phyloP scores from a whole-genome alignment of 1,140 invertebrate species.

The Pygmarrhopalites habei region DNA sequence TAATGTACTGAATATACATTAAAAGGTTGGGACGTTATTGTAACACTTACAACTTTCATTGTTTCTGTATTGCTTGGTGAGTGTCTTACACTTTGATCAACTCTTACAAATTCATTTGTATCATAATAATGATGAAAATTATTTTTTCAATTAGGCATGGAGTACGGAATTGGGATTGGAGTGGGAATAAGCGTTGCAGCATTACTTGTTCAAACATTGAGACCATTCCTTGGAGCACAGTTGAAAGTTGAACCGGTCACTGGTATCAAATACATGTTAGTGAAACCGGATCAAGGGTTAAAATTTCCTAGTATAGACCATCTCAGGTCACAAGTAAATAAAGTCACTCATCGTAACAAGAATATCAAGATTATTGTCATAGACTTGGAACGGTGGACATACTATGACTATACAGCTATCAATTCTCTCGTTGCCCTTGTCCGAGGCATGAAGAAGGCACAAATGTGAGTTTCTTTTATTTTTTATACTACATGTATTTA shows the following conservation, averaged over 20 bases:
- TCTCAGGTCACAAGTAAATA: constrained; percentile 60
- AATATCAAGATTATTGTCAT: constrained; percentile 9
- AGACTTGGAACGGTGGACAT: constrained; percentile 30
- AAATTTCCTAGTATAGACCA: constrained; percentile 85
- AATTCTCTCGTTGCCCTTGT: constrained; percentile 25
- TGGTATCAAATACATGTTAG: constrained; percentile 64
- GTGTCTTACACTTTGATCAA: no score
- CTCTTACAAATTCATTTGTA: no score
- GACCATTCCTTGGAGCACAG: constrained; percentile 17
- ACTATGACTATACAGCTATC: constrained; percentile 37
- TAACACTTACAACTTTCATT: no score
- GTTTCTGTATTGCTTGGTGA: no score
- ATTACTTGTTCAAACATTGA: constrained; percentile 52
- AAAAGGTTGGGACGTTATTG: no score
- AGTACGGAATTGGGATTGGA: constrained; percentile 82
- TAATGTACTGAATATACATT: no score
- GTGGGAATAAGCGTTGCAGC: constrained; percentile 74
- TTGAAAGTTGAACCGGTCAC: constrained; percentile 41
- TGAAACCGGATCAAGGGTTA: constrained; percentile 69
- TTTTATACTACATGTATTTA: no score
- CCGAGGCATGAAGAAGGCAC: constrained; percentile 31
- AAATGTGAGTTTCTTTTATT: no score
- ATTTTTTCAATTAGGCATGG: no score
- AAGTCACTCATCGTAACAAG: constrained; percentile 30
- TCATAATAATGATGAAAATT: no score